Percentiles rank a stretch among this genome's conserved stretches.
Conservation (phyloP, 1,140 invertebrate species). For the Frieseomelitta varia region DNA sequence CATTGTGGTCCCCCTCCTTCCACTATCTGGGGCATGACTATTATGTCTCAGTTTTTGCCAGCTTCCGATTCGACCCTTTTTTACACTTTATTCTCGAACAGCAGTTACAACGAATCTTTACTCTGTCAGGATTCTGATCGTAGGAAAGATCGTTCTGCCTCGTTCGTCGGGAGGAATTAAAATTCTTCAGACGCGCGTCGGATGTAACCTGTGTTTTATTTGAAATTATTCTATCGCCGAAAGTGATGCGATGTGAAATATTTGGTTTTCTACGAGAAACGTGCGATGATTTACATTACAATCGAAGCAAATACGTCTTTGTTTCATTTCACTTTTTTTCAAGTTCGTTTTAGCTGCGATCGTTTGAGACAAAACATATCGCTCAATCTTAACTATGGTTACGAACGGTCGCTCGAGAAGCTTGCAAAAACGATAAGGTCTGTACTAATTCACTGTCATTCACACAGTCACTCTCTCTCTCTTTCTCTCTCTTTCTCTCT, state of each 20-base stretch:
- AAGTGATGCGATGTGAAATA: no score
- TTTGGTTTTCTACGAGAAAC: not conserved
- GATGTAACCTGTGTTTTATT: no score
- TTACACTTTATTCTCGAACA: not conserved
- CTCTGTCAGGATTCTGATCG: not conserved
- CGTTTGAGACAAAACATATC: not conserved
- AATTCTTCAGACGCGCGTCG: not conserved
- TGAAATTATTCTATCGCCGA: not conserved
- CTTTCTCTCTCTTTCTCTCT: no score
- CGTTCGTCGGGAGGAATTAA: not conserved
- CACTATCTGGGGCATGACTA: constrained; percentile 74
- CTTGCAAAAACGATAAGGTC: constrained; percentile 73
- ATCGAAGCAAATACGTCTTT: not conserved
- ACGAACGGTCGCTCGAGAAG: constrained; percentile 54
- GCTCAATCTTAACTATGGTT: not conserved
- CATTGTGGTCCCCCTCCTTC: constrained; percentile 76
- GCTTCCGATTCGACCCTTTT: constrained; percentile 54
- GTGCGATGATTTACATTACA: not conserved
- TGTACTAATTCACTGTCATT: constrained; percentile 75
- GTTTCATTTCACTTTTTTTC: not conserved
- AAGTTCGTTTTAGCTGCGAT: constrained; percentile 37
- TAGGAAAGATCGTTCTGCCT: not conserved
- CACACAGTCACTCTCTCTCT: constrained; percentile 65
- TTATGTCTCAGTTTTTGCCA: constrained; percentile 75
- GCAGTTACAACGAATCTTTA: constrained; percentile 21